phyloP scores from a whole-genome alignment of 2,113 vertebrate genomes.

The Eudyptes chrysolophus region DNA sequence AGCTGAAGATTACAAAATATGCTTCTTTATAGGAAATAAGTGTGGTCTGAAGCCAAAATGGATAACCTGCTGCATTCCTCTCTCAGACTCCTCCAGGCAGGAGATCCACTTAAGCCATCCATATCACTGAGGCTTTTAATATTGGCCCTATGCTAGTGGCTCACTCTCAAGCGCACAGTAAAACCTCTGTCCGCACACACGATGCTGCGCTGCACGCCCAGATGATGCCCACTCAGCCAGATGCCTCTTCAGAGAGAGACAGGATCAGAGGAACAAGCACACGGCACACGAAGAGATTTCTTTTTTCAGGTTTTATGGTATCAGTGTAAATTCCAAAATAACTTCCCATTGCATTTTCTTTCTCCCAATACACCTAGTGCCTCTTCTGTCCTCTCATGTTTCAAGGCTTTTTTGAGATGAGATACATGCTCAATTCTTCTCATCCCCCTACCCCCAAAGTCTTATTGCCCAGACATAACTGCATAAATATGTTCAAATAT shows the following conservation, averaged over 20 bases:
- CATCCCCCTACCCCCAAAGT: not conserved
- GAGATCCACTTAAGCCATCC: not conserved
- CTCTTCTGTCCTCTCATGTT: not conserved
- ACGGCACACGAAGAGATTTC: not conserved
- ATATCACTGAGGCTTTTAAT: not conserved
- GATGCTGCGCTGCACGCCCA: accelerated
- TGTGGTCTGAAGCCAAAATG: not conserved
- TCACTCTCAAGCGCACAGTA: accelerated
- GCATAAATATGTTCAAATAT: not conserved
- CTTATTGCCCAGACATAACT: not conserved
- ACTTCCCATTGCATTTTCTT: not conserved
- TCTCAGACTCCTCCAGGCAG: not conserved
- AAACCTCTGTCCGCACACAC: not conserved
- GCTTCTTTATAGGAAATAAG: not conserved
- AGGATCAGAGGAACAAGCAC: not conserved
- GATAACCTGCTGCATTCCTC: not conserved
- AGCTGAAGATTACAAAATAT: not conserved
- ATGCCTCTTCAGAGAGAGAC: not conserved
- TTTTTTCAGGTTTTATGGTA: not conserved
- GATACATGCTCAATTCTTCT: not conserved
- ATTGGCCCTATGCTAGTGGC: accelerated
- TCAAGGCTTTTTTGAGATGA: not conserved
- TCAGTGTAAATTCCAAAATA: not conserved
- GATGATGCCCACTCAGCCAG: accelerated
- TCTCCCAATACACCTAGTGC: not conserved